Percentiles rank a stretch among this genome's conserved stretches.
Evolutionary conservation across 23 tunicate species (phyloP).

Genomic region (Ciona savignyi): DNA sequence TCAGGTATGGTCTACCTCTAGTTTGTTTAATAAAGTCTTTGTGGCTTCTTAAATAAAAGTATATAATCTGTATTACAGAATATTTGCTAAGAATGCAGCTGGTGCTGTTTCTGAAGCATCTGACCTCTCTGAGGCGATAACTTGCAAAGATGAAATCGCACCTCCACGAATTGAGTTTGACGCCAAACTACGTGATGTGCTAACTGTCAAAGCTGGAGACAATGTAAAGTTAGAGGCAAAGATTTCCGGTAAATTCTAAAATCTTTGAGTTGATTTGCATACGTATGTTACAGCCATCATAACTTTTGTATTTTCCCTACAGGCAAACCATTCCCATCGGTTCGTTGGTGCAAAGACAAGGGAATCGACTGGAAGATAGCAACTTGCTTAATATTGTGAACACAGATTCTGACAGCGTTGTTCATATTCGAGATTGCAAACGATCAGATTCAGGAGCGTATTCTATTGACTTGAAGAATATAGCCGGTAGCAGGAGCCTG

Average conservation of each 20-base stretch:
- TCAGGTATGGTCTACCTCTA: constrained; percentile 37
- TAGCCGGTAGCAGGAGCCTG: constrained; percentile 36
- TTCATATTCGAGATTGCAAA: constrained; percentile 48
- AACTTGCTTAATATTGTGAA: constrained; percentile 29
- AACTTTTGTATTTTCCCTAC: too few relatives aligned
- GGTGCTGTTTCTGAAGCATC: constrained; percentile 71
- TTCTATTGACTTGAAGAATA: constrained; percentile 38
- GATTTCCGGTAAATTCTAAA: constrained; percentile 43
- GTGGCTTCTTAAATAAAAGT: neutral
- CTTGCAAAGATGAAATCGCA: constrained; percentile 57
- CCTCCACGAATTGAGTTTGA: constrained; percentile 81
- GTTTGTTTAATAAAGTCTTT: neutral
- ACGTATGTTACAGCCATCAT: too few relatives aligned
- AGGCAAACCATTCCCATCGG: constrained; percentile 79
- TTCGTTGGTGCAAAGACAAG: constrained; percentile 72
- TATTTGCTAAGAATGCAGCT: constrained; percentile 79
- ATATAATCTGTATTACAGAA: constrained; percentile 27
- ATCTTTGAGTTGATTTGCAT: neutral
- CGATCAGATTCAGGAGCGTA: constrained; percentile 71
- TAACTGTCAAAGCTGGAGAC: constrained; percentile 65
- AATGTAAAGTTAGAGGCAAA: constrained; percentile 33
- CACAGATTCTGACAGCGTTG: constrained; percentile 26
- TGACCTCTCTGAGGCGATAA: constrained; percentile 40
- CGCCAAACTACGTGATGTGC: constrained; percentile 47
- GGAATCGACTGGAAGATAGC: constrained; percentile 23